Evolutionary conservation across 2,797 vertebrate species (phyloP), one percentile per base, ranked within the genome.

Genomic region (Sebastes trivittatus): DNA sequence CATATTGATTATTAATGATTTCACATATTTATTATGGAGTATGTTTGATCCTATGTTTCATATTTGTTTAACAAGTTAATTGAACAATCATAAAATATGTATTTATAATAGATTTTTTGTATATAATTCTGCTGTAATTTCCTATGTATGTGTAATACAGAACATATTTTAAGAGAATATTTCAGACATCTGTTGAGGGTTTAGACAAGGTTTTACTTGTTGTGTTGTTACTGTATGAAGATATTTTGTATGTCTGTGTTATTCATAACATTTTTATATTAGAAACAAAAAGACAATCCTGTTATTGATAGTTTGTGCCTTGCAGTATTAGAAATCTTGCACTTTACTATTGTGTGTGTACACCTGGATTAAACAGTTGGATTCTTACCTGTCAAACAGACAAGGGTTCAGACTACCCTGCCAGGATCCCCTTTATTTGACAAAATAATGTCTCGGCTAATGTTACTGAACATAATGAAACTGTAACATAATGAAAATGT

Each of bases 121-220:
- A 93, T 68, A 94, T 93, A 94, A 85, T 82, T 81, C 56, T 82
- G 80, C 67, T 84, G 77, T 89, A 55, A 84, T 90, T 91, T 92
- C 80, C 78, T 84, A 85, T 89, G 75, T 89, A 83, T 86, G 82
- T 91, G 85, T 86, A 83, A 76, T 64, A 80, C 74, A 89, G 70
- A 88, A 85, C 69, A 80, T 89, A 87, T 89, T 87, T 86, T 81
- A 84, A 87, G 68, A 89, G 83, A 85, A 89, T 92, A 89, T 90
- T 90, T 92, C 77, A 84, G 78, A 82, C 87, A 88, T 87, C 87
- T 94, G 77, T 92, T 81, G 85, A 86, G 60, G 71, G 76, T 80
- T 92, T 94, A 94, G 93, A 96, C 95, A 96, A 96, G 95, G 95
- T 96, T 96, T 94, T 95, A 96, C 95, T 95, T 96, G 95, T 95